phyloP scores from a whole-genome alignment of 1,140 invertebrate genomes.

The Homalodisca vitripennis region DNA sequence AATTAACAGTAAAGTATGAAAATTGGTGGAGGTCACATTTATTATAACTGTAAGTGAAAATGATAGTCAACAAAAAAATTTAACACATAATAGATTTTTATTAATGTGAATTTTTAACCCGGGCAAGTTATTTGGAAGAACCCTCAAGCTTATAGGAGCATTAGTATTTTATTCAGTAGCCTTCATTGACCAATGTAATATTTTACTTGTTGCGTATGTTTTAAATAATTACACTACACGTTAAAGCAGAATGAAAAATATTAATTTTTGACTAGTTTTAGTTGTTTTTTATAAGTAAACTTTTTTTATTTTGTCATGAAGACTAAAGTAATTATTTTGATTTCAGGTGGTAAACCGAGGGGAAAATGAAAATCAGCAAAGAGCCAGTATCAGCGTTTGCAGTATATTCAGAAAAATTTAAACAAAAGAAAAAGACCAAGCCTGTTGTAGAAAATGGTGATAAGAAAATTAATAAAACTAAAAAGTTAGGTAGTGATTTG shows the following conservation, averaged over 20 bases:
- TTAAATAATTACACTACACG: not conserved
- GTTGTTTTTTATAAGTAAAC: not conserved
- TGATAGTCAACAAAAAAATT: no score
- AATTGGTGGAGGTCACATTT: no score
- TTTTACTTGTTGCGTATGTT: not conserved
- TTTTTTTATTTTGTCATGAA: not conserved
- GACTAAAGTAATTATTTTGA: not conserved
- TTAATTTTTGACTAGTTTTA: not conserved
- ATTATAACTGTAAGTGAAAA: no score
- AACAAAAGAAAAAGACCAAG: constrained; percentile 20
- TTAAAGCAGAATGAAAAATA: not conserved
- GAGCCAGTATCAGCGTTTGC: constrained; percentile 21
- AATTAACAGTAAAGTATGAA: no score
- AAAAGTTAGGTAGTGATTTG: not conserved
- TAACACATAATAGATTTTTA: no score
- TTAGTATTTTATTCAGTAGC: no score
- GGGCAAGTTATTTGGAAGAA: no score
- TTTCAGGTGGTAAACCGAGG: not conserved
- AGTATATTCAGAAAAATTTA: constrained; percentile 20
- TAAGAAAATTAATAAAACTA: not conserved
- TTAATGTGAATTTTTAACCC: no score
- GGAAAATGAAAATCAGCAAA: constrained; percentile 4
- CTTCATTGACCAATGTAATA: not conserved
- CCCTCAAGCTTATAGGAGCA: no score
- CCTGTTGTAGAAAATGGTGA: not conserved